Base-by-base conservation (phyloP, 2,797 vertebrate species). In the Staurois parvus region DNA sequence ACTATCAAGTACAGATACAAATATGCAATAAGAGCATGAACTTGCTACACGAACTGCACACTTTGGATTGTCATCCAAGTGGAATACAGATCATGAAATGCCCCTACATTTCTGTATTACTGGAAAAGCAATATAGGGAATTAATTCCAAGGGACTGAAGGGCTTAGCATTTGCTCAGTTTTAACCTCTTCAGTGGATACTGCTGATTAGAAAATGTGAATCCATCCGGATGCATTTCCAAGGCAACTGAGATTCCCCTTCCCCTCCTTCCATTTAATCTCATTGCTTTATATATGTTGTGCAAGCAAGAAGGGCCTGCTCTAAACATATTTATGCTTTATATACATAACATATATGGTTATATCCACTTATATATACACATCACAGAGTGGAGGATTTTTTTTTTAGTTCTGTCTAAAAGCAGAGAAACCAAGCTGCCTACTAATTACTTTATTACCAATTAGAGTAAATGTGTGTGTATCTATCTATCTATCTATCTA, bases 81-180 rank as follows among this genome's bases (percentile, higher is more conserved):
- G 10, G 37, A 45, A 67, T 40, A 30, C 56, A 40, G 30, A 34
- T 56, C 52, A 28, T 28, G 30, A 68, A 68, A 45, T 62, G 64
- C 32, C 29, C 30, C 59, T 64, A 64, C 56, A 56, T 76, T 52
- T 32, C 30, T 76, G 30, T 59, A 59, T 62, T 76, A 21, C 30
- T 76, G 19, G 21, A 76, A 76, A 59, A 48, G 30, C 52, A 76
- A 62, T 76, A 76, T 76, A 62, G 52, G 52, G 52, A 76, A 59
- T 76, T 62, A 77, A 77, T 62, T 59, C 56, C 59, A 52, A 19
- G 34, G 24, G 75, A 56, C 59, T 64, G 56, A 64, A 64, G 30
- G 34, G 56, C 75, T 77, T 77, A 64, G 59, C 32, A 64, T 62
- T 77, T 9, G 15, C 26, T 67, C 29, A 24, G 40, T 40, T 67